Base-by-base conservation (phyloP, 2,797 vertebrate genomes). In the Phoxinus dragarum region DNA sequence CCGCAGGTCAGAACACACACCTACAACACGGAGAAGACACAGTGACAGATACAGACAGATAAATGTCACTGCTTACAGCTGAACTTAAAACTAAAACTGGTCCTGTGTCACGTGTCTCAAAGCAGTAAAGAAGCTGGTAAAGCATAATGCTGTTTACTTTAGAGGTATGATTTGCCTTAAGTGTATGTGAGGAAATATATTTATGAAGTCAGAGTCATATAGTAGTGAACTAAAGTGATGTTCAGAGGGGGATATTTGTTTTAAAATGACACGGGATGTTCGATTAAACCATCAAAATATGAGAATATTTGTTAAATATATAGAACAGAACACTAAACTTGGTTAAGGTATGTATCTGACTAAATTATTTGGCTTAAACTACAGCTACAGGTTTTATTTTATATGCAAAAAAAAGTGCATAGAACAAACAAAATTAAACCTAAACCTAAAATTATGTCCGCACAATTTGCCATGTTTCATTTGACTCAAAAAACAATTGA, bases 1-100 rank as follows among this genome's bases (percentile, higher is more conserved):
- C 31, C 67, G 88, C 85, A 94, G 85, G 67, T 95, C 92, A 87
- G 87, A 88, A 84, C 91, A 95, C 87, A 92, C 52, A 38, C 91
- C 93, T 94, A 27, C n/a, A 56, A 69, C 27, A 76, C 17, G 11
- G 4, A 16, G n/a, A 64, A 66, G 31, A 75, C 17, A 16, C 64
- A 31, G 36, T 44, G 56, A 78, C 23, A 21, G 23, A 64, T 61
- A 61, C 38, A 3, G 5, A 56, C 31, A 82, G 12, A 72, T 34
- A 67, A 9, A 82, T 77, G 21, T 54, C 79, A 73, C 11, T 23
- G 23, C 59, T 68, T 9, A 74, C 12, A 66, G 64, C 16, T 66
- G 16, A 19, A 16, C 1, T 3, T 17, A 42, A 27, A 23, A 40
- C 67, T 23, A 40, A 40, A 69, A 40, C 36, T 40, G 67, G 40